Evolutionary conservation across 64 coral and sea anemone species (phyloP), one percentile per base, ranked within the genome.

Genomic region (Montipora foliosa): DNA sequence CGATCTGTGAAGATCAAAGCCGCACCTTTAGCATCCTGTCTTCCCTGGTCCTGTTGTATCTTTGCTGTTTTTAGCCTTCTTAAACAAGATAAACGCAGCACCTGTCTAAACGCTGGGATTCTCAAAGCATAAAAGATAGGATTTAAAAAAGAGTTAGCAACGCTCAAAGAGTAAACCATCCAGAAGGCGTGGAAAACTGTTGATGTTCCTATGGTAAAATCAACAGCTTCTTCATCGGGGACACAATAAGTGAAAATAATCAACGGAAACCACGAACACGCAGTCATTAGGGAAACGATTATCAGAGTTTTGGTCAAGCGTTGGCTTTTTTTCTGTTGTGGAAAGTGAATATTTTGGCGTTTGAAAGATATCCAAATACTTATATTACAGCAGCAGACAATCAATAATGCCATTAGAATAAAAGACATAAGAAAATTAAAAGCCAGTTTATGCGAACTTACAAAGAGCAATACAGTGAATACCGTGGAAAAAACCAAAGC

Each of bases 71-170:
- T 4, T 49, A 10, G 29, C 9, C 12, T 47, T 49, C 15, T 78
- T 49, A 49, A 78, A 16, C 47, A 17, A 47, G 12, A 51, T 1
- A 49, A 50, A 50, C 14, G 1, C 3, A 78, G 76, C 14, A 46
- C 47, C 47, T 78, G 37, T 17, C 11, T 78, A 78, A 78, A 51
- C 76, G 6, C 76, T 17, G 76, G 76, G 14, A 78, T 78, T 78
- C 45, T 78, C 47, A 78, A 78, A 47, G 76, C 76, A 16, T 50
- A 78, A 4, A 78, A 14, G 47, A 78, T 47, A 47, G 75, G 75
- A 77, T 77, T 77, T 8, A 10, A 2, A 77, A 77, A 77, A 49
- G 37, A 48, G 12, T 77, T 49, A 9, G 44, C 44, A 47, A 47
- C 44, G 47, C 44, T 47, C 12, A 77, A 13, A 47, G 47, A 9